Base-by-base conservation (phyloP, 2,797 vertebrate genomes). In the Orientallactaga sibirica region DNA sequence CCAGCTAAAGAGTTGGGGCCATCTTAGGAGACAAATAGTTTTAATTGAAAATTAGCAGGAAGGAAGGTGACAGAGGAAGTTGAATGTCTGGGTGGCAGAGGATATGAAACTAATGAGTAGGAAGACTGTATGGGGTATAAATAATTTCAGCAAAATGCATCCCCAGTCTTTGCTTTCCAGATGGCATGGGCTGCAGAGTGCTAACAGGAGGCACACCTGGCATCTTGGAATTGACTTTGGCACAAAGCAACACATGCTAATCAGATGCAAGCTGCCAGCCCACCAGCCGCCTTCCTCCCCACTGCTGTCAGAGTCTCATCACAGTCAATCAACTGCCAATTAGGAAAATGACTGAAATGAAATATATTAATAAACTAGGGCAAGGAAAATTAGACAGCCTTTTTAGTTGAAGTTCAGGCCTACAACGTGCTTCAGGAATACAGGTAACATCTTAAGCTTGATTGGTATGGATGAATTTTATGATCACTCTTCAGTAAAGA, bases 171-270 rank as follows among this genome's bases (percentile, higher is more conserved):
- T 11, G 9, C 84, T 88, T 75, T 94, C 61, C 85, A 74, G 10
- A 4, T 82, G 70, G 62, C 70, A 68, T 24, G 33, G 81, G 62
- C 93, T 88, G 55, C 3, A 0, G 70, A 62, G 79, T 25, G 64
- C 82, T 92, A 84, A 92, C 73, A 81, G 95, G 94, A 81, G 3
- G 81, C 87, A 70, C 77, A 88, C 96, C 95, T 96, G 97, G 90
- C 79, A 62, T 61, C 58, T 61, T 67, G 48, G 85, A 91, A 74
- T 41, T 93, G 96, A 94, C 90, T 96, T 94, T 97, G 97, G 97
- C 96, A 96, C 79, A 8, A 79, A 71, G 64, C 58, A 83, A 62
- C 85, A 70, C 79, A 41, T 79, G 82, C 92, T 93, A 74, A 94
- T 90, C 75, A 90, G 88, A 78, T n/a, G 85, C 90, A 90, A 90